phyloP scores from a whole-genome alignment of 2,113 vertebrate genomes.

The Protomyctophum bolini region DNA sequence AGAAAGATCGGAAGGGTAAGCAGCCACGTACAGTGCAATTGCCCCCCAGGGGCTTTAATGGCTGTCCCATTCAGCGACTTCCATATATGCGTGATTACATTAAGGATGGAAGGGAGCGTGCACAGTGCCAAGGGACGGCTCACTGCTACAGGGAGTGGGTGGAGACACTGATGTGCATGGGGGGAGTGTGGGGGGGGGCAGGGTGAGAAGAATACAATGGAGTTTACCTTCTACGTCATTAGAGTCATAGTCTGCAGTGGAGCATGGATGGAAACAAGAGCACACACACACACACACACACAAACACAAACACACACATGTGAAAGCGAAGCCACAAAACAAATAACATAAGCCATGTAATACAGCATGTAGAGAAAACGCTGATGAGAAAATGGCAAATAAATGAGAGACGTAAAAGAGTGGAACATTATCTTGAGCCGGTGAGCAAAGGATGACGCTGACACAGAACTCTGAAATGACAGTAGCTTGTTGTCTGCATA shows the following conservation, averaged over 20 bases:
- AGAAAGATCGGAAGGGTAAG: slow-evolving; percentile 20
- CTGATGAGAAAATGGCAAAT: background rate
- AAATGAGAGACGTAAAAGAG: slow-evolving; percentile 14
- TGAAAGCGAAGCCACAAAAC: slow-evolving; percentile 57
- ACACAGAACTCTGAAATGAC: slow-evolving; percentile 39
- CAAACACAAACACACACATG: slow-evolving; percentile 15
- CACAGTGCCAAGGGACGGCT: slow-evolving; percentile 37
- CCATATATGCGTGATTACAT: background rate
- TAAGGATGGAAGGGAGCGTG: background rate
- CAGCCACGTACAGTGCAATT: background rate
- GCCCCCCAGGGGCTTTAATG: background rate
- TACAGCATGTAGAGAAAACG: slow-evolving; percentile 44
- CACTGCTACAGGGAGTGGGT: slow-evolving; percentile 43
- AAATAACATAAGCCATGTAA: slow-evolving; percentile 45
- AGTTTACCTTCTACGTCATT: slow-evolving; percentile 81
- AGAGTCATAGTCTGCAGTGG: slow-evolving; percentile 79
- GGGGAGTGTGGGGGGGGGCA: slow-evolving; percentile 25
- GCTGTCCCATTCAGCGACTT: background rate
- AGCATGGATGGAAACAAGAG: slow-evolving; percentile 80
- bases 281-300: slow-evolving; percentile 64
- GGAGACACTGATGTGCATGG: slow-evolving; percentile 44
- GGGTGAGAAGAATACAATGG: slow-evolving; percentile 60
- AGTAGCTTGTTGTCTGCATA: slow-evolving; percentile 12
- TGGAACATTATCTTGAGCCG: slow-evolving; percentile 42
- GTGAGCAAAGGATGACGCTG: slow-evolving; percentile 28